Conservation (phyloP, 2,888 invertebrate species). For the Griposia aprilina region DNA sequence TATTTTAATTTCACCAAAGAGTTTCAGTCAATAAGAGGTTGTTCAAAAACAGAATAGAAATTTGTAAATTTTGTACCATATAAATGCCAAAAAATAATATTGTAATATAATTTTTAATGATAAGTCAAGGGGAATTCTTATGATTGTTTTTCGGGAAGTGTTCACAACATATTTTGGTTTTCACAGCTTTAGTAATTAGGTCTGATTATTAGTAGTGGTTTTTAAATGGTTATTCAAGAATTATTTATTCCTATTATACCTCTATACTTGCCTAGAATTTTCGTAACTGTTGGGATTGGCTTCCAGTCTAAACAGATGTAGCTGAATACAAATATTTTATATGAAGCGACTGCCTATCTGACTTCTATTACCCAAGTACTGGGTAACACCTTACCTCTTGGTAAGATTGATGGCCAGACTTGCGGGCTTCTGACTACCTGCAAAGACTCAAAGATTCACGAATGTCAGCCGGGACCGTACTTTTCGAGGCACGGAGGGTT, state of each 20-base stretch:
- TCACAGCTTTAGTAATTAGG: background rate
- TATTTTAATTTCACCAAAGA: too few species aligned
- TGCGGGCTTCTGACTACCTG: too few species aligned
- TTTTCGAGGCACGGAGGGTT: too few species aligned
- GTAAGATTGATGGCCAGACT: background rate
- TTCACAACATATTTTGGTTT: slow-evolving; percentile 27
- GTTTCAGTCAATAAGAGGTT: slow-evolving; percentile 37
- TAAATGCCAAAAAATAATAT: slow-evolving; percentile 70
- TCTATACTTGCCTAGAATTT: background rate
- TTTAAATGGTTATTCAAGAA: background rate
- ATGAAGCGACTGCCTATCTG: background rate
- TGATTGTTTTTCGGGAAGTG: slow-evolving; percentile 19
- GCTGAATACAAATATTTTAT: background rate
- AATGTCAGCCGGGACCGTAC: too few species aligned
- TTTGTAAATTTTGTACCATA: slow-evolving; percentile 71
- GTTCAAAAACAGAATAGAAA: slow-evolving; percentile 19
- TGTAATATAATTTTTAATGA: slow-evolving; percentile 62
- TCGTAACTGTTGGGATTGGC: background rate
- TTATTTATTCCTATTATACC: slow-evolving; percentile 1
- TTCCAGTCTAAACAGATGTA: background rate
- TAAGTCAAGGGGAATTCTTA: slow-evolving; percentile 66
- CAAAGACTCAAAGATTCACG: too few species aligned
- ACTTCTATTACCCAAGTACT: background rate
- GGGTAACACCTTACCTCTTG: background rate
- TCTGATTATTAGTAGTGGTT: background rate